phyloP scores from a whole-genome alignment of 2,797 vertebrate genomes.

The Vireo griseus region DNA sequence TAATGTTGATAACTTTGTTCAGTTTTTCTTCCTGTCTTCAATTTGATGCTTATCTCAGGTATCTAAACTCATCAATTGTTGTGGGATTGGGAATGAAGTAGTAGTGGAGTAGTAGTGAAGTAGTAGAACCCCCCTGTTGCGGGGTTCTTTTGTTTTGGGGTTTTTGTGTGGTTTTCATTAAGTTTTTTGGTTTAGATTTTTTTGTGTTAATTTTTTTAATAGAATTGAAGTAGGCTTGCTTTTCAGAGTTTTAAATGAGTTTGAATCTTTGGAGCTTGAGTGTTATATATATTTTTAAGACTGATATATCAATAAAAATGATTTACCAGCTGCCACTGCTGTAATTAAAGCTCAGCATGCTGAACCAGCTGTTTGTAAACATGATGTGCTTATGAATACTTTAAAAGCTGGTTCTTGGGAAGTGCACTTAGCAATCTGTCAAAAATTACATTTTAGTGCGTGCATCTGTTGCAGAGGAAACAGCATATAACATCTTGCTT shows the following conservation, averaged over 20 bases:
- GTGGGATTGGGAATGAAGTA: background rate
- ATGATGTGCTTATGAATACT: background rate
- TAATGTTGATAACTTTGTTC: background rate
- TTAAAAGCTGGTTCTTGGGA: background rate
- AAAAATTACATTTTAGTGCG: background rate
- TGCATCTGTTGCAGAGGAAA: background rate
- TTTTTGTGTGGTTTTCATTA: background rate
- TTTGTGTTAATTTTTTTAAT: background rate
- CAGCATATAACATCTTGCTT: background rate
- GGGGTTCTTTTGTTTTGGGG: background rate
- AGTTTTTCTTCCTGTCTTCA: background rate
- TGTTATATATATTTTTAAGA: background rate
- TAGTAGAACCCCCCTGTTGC: background rate
- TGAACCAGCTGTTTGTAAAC: slow-evolving; percentile 24
- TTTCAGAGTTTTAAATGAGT: background rate
- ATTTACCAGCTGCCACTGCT: background rate
- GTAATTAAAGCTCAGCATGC: slow-evolving; percentile 11
- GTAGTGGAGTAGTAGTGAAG: background rate
- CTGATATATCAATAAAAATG: background rate
- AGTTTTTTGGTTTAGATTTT: background rate
- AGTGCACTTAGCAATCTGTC: background rate
- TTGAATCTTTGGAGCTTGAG: background rate
- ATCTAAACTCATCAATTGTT: background rate
- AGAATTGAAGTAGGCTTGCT: background rate
- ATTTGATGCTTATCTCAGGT: background rate